These are phyloP conservation scores for Hirtodrosophila duncani DNA, from an alignment of 2,888 invertebrate species.

Conservation along the genomic window DNA sequence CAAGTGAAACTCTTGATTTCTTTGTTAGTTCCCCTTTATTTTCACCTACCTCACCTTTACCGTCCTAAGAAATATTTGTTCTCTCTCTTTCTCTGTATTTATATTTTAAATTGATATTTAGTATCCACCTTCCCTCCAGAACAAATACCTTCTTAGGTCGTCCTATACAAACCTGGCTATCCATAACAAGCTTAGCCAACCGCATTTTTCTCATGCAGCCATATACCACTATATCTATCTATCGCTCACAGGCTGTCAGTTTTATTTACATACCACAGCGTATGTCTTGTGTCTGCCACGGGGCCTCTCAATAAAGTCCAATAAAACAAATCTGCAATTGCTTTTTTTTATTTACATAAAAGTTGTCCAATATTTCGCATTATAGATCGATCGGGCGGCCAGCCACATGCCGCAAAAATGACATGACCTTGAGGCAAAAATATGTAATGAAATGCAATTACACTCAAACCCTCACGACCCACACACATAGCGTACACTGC, in stretches of 20 bases:
- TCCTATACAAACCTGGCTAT: no score
- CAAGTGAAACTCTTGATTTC: no score
- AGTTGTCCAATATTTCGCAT: slow-evolving; percentile 54
- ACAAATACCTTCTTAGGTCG: no score
- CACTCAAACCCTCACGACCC: slow-evolving; percentile 66
- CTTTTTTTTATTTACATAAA: slow-evolving; percentile 60
- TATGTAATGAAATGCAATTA: slow-evolving; percentile 72
- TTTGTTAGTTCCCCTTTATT: no score
- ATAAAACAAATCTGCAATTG: slow-evolving; percentile 65
- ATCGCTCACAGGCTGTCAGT: slow-evolving; percentile 47
- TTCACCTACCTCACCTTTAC: no score
- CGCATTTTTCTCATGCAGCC: no score
- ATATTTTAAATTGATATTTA: no score
- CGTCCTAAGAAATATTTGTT: no score
- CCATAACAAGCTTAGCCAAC: no score
- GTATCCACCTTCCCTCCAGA: no score
- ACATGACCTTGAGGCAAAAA: slow-evolving; percentile 64
- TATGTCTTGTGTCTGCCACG: slow-evolving; percentile 22
- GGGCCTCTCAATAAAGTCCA: slow-evolving; percentile 53
- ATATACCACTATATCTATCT: no score
- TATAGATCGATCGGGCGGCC: slow-evolving; percentile 23
- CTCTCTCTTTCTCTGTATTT: no score
- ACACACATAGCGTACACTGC: slow-evolving; percentile 42
- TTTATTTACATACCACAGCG: slow-evolving; percentile 24
- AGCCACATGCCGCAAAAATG: slow-evolving; percentile 35